These are phyloP conservation scores for Girardinichthys multiradiatus DNA, from an alignment of 2,113 vertebrate species.

Conservation along the genomic window DNA sequence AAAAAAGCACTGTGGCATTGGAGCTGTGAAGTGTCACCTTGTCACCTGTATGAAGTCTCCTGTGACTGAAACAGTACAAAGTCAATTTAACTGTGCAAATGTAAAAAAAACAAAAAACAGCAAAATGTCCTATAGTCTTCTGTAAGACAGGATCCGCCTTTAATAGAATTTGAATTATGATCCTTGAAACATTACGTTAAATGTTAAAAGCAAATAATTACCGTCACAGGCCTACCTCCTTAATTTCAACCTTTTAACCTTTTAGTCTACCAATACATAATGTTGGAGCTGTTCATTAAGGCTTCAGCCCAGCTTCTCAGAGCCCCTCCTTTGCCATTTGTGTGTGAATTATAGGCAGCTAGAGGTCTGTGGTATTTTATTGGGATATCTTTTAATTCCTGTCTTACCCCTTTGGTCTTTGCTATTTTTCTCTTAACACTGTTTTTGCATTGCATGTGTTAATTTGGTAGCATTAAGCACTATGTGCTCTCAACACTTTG, in stretches of 20 bases:
- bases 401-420: conserved; percentile 65
- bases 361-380: conserved; percentile 89
- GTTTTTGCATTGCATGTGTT: conserved; percentile 94
- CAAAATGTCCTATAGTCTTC: too few species aligned
- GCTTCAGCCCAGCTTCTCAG: conserved; percentile 87
- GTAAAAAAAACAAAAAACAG: too few species aligned
- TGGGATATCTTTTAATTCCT: conserved; percentile 82
- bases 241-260: conserved; percentile 17
- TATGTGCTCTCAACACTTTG: conserved; percentile 60
- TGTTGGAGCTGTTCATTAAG: conserved; percentile 81
- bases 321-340: conserved; percentile 91
- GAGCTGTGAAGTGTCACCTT: conserved; percentile 35
- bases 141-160: too few species aligned
- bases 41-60: not conserved
- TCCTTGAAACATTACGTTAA: not conserved
- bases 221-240: not conserved
- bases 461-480: conserved; percentile 87
- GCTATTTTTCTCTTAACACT: conserved; percentile 74
- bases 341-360: conserved; percentile 96
- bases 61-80: too few species aligned
- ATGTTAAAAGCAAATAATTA: not conserved
- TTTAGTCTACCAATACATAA: conserved; percentile 79
- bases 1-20: conserved; percentile 48
- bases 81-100: too few species aligned
- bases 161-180: not conserved